Evolutionary conservation across 2,113 vertebrate genomes (phyloP), one percentile per base, ranked within the genome.

Genomic region (Clarias magur): DNA sequence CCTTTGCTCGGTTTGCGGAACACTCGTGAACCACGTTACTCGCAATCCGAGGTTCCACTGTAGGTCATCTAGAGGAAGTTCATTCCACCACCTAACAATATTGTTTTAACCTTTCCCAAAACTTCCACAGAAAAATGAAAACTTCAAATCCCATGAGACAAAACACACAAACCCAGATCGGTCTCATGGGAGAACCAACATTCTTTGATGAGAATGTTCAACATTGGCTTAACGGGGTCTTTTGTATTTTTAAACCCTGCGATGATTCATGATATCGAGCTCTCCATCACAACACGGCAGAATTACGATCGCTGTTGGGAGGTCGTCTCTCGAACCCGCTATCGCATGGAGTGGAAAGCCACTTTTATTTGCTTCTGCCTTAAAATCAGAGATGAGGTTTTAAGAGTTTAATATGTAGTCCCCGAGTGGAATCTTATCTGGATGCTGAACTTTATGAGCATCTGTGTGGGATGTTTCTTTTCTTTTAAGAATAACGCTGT

Each of bases 321-420:
- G 42, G 48, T 8, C 48, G 6, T 48, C 48, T 48, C 48, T 48
- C 48, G 7, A 48, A 48, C 48, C 53, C 30, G 56, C 27, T 85
- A 68, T 76, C 27, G 17, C 85, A 62, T 65, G 82, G 42, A 89
- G 54, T 88, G 84, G 62, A 67, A 85, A 80, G 70, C 83, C 86
- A 23, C 21, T 87, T 93, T 92, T 89, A 92, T 86, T 85, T 88
- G 83, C 72, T 86, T 92, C 65, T 88, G 57, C 83, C 84, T 60
- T 86, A 62, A 89, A 73, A 42, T 75, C 76, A 65, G 34, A 84
- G 86, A 92, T 92, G 84, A 85, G 73, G 91, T 93, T 91, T 91
- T 27, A 54, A 85, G 84, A 86, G 84, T 62, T 87, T 86, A 83
- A 89, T 91, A 87, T n/a, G n/a, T 85, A 65, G 85, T 90, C 88